phyloP scores from a whole-genome alignment of 2,797 vertebrate genomes.

The Hydrocynus forskahlii region DNA sequence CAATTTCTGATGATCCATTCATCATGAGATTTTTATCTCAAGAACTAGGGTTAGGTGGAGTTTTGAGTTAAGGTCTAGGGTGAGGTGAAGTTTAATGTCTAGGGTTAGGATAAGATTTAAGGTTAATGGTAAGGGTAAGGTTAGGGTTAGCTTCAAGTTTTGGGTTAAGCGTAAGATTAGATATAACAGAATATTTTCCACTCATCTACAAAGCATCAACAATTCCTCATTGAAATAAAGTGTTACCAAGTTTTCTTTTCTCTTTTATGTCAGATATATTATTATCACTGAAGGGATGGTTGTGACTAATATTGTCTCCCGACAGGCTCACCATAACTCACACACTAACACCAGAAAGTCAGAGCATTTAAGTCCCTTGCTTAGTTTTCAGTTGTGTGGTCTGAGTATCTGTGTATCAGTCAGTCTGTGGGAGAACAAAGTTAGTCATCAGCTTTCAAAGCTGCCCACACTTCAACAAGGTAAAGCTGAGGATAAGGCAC shows the following conservation, averaged over 20 bases:
- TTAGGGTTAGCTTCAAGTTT: too few relatives aligned
- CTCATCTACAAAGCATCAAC: too few relatives aligned
- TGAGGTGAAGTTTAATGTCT: too few relatives aligned
- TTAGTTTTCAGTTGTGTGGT: slow-evolving; percentile 23
- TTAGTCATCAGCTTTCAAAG: slow-evolving; percentile 74
- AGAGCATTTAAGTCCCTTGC: not conserved
- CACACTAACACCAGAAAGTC: not conserved
- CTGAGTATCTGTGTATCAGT: slow-evolving; percentile 38
- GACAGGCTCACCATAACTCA: not conserved
- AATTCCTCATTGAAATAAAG: too few relatives aligned
- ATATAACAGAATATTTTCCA: too few relatives aligned
- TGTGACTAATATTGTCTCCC: slow-evolving; percentile 10
- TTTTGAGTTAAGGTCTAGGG: too few relatives aligned
- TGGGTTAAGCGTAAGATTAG: too few relatives aligned
- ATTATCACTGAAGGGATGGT: not conserved
- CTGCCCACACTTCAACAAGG: slow-evolving; percentile 59
- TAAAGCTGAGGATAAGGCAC: slow-evolving; percentile 11
- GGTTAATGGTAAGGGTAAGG: too few relatives aligned
- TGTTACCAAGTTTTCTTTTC: not conserved
- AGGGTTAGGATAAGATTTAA: too few relatives aligned
- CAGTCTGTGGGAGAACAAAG: slow-evolving; percentile 57
- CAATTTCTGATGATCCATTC: too few relatives aligned
- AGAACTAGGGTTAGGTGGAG: too few relatives aligned
- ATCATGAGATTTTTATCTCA: too few relatives aligned
- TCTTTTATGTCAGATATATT: not conserved